A percentile compares a stretch with the other conserved stretches of the same genome.
These are phyloP conservation scores for Linepithema humile DNA, from an alignment of 1,140 invertebrate genomes.

Conservation along the genomic window DNA sequence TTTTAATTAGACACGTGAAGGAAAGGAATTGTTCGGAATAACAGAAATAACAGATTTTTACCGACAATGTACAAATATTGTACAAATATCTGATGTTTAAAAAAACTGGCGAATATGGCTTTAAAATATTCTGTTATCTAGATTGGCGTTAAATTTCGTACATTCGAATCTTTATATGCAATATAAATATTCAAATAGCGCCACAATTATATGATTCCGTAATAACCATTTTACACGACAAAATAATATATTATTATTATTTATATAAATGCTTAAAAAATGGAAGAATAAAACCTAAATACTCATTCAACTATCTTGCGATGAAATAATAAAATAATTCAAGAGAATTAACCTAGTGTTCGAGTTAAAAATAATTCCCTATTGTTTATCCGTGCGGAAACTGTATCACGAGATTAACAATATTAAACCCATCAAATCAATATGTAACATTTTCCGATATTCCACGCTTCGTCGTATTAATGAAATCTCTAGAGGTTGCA, in stretches of 20 bases:
- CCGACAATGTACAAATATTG: background rate
- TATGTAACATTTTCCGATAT: background rate
- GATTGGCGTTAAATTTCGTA: background rate
- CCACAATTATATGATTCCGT: too few relatives aligned
- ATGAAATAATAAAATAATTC: background rate
- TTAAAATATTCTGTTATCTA: background rate
- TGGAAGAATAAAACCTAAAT: background rate
- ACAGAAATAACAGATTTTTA: background rate
- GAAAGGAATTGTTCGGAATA: background rate
- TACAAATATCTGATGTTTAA: background rate
- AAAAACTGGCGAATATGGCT: background rate
- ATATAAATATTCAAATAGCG: too few relatives aligned
- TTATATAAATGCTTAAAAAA: too few relatives aligned
- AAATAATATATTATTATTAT: too few relatives aligned
- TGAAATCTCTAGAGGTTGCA: background rate
- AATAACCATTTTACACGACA: too few relatives aligned
- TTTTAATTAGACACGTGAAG: conserved; percentile 45
- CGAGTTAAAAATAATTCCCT: background rate
- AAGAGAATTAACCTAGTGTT: background rate
- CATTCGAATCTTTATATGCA: too few relatives aligned
- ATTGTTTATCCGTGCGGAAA: background rate
- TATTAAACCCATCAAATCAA: background rate
- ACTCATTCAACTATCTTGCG: background rate
- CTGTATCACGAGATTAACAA: background rate
- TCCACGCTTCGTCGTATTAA: background rate